Evolutionary conservation across 2,797 vertebrate species (phyloP), one percentile per base, ranked within the genome.

Genomic region (Crax fasciolata): DNA sequence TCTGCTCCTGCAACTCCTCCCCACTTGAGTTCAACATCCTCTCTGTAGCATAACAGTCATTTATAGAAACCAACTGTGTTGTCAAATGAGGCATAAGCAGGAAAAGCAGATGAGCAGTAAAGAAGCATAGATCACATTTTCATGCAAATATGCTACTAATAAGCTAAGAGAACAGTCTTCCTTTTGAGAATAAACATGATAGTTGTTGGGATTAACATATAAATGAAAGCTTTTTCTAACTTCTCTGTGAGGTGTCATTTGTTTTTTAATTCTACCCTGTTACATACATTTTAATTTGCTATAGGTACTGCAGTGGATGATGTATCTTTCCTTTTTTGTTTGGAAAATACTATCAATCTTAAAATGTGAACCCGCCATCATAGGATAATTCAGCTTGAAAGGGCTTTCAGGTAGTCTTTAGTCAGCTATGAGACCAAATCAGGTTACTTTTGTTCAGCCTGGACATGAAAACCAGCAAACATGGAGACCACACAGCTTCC

Each of bases 91-190:
- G 65, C 77, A 79, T 91, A 78, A 84, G 27, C 41, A 83, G 62
- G 65, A 91, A 55, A 43, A 95, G 48, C 57, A 92, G 76, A 89
- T 91, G 84, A 94, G 52, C 63, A 61, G 25, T 89, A 67, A 94
- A 91, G 76, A 78, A 90, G 28, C 58, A 78, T 28, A 89, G 54
- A 91, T 86, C 79, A 74, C 54, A 84, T 93, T 96, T 95, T 78
- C 49, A 87, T 95, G 90, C 74, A 95, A 94, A 92, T 93, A 57
- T 19, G 25, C n/a, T 61, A 51, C 79, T 89, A 84, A 94, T 82
- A 95, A 94, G 12, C 58, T 82, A 43, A 88, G 55, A 57, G 14
- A 95, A 73, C 77, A 86, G 32, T 27, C 59, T 16, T 43, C 5
- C n/a, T 76, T 67, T 92, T 89, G 63, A 89, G 90, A 87, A 87